Evolutionary conservation across 2,797 vertebrate genomes (phyloP), one percentile per base, ranked within the genome.

Genomic region (Semotilus atromaculatus): DNA sequence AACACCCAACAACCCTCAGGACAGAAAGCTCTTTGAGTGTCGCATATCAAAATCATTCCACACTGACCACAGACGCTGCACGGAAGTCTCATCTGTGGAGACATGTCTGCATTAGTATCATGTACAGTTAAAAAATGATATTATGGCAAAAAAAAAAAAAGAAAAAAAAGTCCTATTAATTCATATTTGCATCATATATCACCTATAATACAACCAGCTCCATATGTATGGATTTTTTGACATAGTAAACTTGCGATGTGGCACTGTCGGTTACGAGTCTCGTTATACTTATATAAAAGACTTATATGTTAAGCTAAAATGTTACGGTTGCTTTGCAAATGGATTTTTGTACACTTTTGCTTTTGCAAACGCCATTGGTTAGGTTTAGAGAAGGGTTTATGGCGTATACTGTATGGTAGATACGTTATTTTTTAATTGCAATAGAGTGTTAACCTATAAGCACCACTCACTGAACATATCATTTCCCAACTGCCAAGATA

Each of bases 1-100:
- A n/a, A 81, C 86, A 73, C 48, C 48, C 40, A 55, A 62, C 71
- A 71, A 31, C 36, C 70, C 66, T 55, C n/a, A n/a, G 23, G 31
- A 67, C 19, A 38, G 51, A 75, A 43, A 64, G 38, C 55, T 78
- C 40, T 66, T 82, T 51, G 6, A 67, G 43, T 23, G 2, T 68
- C 18, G 34, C 58, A 55, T 51, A 26, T 66, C 16, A 67, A 14
- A 48, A 79, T 67, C 6, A 73, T 66, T 74, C 48, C 40, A 51
- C 77, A 67, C 36, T 11, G 43, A 51, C 71, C n/a, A 1, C 19
- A 70, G 31, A 45, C 6, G 14, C 14, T 14, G 5, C 1, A 29
- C 36, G 7, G 1, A 23, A 13, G 19, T 67, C 10, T 70, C 18
- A 43, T 40, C 19, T 40, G 1, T 53, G 31, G 5, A 81, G 40